Conservation (phyloP, 2,888 invertebrate species). For the Dryobota labecula region DNA sequence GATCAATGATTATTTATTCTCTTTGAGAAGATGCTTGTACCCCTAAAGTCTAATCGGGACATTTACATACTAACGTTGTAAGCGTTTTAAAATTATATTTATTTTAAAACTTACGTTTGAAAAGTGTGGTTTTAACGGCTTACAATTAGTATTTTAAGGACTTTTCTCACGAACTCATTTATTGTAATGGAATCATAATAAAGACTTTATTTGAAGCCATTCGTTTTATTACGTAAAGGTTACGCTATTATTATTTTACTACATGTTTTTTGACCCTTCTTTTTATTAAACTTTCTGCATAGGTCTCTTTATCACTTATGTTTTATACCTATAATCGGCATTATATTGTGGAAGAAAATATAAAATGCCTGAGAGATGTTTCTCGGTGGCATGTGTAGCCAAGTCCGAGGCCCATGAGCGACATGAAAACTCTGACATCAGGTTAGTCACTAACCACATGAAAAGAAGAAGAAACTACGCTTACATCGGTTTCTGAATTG, state of each 20-base stretch:
- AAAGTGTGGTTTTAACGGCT: constrained; percentile 31
- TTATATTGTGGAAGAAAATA: too few species aligned
- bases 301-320: too few species aligned
- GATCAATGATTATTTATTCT: neutral
- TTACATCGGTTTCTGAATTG: too few species aligned
- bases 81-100: constrained; percentile 29
- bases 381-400: too few species aligned
- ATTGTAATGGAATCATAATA: constrained; percentile 52
- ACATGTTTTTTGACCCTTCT: neutral
- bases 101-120: constrained; percentile 39
- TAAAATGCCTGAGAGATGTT: too few species aligned
- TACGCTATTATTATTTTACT: neutral
- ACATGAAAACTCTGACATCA: too few species aligned
- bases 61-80: constrained; percentile 7
- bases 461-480: too few species aligned
- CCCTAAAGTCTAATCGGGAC: neutral
- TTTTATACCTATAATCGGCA: too few species aligned
- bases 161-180: constrained; percentile 33
- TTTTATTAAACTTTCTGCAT: neutral
- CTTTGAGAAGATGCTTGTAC: neutral
- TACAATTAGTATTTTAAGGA: constrained; percentile 36
- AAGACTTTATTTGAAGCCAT: constrained; percentile 24
- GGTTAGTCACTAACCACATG: too few species aligned
- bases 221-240: neutral
- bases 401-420: too few species aligned